Conservation (phyloP, 2,797 vertebrate genomes). For the Pipistrellus kuhlii region DNA sequence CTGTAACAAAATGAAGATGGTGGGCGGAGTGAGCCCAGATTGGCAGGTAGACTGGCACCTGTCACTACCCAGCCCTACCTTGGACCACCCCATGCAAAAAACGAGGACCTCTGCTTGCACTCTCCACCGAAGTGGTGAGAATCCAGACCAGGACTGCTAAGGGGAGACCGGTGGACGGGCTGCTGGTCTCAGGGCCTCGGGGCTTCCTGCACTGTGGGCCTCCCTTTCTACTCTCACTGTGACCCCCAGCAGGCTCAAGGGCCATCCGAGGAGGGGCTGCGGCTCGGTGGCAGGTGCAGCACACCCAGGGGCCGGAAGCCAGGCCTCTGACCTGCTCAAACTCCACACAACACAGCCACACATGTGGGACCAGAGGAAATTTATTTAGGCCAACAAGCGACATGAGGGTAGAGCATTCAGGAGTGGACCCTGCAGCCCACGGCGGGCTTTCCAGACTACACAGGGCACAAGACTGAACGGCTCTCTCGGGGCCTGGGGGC, state of each 20-base stretch:
- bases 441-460: not conserved
- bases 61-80: not conserved
- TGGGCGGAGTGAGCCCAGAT: accelerated
- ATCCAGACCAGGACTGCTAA: not conserved
- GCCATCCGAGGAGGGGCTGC: accelerated
- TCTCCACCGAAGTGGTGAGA: not conserved
- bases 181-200: accelerated
- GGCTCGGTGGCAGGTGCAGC: not conserved
- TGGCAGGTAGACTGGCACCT: not conserved
- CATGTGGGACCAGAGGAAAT: not conserved
- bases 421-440: not conserved
- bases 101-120: accelerated
- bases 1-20: not conserved
- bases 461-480: accelerated
- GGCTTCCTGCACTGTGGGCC: not conserved
- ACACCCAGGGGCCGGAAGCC: accelerated
- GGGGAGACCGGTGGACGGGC: not conserved
- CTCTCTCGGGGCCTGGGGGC: not conserved
- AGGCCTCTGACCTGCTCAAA: not conserved
- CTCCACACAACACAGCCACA: not conserved
- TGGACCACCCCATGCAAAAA: too few species aligned
- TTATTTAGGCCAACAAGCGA: not conserved
- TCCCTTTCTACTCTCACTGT: accelerated
- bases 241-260: not conserved
- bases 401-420: not conserved